Evolutionary conservation across 2,888 invertebrate species (phyloP).

Genomic region (Chloromyia formosa): DNA sequence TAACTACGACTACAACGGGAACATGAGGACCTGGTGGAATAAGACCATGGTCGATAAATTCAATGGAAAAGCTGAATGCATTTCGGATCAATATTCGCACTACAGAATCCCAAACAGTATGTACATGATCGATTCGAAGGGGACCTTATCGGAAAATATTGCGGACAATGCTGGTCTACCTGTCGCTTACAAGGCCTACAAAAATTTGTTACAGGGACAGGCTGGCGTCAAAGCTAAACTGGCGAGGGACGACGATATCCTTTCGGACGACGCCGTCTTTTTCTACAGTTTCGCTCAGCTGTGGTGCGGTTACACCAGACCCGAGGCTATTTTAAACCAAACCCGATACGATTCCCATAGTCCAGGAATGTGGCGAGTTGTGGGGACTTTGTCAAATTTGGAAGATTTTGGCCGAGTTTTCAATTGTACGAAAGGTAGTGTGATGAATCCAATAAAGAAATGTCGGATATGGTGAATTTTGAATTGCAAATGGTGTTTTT

Average conservation of each 20-base stretch:
- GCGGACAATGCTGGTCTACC: slow-evolving; percentile 93
- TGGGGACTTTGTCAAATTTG: slow-evolving; percentile 76
- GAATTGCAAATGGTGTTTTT: background rate
- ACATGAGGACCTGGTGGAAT: slow-evolving; percentile 80
- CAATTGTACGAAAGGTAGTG: slow-evolving; percentile 70
- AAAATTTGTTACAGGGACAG: slow-evolving; percentile 68
- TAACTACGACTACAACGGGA: slow-evolving; percentile 87
- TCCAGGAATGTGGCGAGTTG: slow-evolving; percentile 77
- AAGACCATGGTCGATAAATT: slow-evolving; percentile 74
- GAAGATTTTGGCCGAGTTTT: slow-evolving; percentile 75
- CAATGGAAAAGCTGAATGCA: slow-evolving; percentile 74
- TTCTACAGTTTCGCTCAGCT: slow-evolving; percentile 86
- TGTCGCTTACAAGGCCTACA: slow-evolving; percentile 83
- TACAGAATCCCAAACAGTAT: slow-evolving; percentile 79
- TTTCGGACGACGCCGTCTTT: slow-evolving; percentile 79
- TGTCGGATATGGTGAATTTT: slow-evolving; percentile 76
- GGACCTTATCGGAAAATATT: slow-evolving; percentile 85
- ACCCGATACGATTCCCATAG: slow-evolving; percentile 80
- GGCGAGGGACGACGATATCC: slow-evolving; percentile 72
- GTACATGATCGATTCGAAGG: slow-evolving; percentile 73
- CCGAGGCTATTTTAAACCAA: slow-evolving; percentile 77
- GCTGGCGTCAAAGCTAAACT: slow-evolving; percentile 64
- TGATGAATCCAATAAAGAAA: slow-evolving; percentile 77
- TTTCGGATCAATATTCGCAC: slow-evolving; percentile 81
- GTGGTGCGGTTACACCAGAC: slow-evolving; percentile 78